These are phyloP conservation scores for Thamnaconus septentrionalis DNA, from an alignment of 2,113 vertebrate species.

Conservation along the genomic window DNA sequence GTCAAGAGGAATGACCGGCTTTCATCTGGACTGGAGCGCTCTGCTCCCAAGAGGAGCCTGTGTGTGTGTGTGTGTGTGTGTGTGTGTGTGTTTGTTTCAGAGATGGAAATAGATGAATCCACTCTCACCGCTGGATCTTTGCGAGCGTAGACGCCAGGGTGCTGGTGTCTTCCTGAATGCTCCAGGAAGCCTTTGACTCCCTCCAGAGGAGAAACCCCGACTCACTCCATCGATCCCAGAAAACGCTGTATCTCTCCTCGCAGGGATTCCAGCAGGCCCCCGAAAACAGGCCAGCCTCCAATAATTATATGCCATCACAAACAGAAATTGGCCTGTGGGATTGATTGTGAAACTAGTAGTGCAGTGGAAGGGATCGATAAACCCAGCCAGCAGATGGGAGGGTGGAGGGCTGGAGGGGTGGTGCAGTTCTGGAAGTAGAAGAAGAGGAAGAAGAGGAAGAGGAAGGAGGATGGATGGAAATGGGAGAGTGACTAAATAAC, in stretches of 20 bases:
- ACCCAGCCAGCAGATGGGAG: too few relatives aligned
- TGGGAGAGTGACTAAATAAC: slow-evolving; percentile 20
- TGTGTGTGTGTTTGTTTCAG: background rate
- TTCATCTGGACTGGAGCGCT: too few relatives aligned
- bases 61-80: slow-evolving; percentile 3
- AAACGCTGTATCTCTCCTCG: background rate
- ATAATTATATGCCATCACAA: slow-evolving; percentile 49
- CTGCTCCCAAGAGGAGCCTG: background rate
- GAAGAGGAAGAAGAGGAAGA: slow-evolving; percentile 4
- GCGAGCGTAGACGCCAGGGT: too few relatives aligned
- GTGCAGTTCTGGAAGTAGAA: background rate
- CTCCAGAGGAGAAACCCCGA: too few relatives aligned
- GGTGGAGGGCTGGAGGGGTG: too few relatives aligned
- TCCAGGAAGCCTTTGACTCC: too few relatives aligned
- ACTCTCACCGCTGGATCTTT: too few relatives aligned
- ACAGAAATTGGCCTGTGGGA: slow-evolving; percentile 30
- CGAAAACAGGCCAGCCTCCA: slow-evolving; percentile 11
- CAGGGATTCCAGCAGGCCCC: slow-evolving; percentile 18
- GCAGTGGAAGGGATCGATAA: slow-evolving; percentile 2
- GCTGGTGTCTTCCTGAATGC: too few relatives aligned
- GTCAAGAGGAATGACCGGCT: too few relatives aligned
- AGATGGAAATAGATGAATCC: too few relatives aligned
- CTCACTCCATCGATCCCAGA: too few relatives aligned
- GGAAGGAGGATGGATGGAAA: slow-evolving; percentile 22
- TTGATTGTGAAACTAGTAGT: slow-evolving; percentile 22